Percentiles rank a stretch among this genome's conserved stretches.
Evolutionary conservation across 2,888 invertebrate genomes (phyloP).

Genomic region (Lepidochitona cinerea): DNA sequence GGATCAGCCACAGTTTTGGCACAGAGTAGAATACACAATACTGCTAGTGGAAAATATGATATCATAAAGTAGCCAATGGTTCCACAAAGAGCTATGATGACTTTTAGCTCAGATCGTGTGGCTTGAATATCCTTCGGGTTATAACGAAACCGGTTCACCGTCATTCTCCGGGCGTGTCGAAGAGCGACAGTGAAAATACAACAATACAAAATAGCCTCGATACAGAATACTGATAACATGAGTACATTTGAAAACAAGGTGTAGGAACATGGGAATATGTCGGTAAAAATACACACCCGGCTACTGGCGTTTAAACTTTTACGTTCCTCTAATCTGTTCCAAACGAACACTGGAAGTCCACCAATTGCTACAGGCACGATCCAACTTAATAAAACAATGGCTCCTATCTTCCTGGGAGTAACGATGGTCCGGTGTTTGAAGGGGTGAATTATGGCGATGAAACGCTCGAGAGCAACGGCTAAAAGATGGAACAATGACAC

Average conservation of each 20-base stretch:
- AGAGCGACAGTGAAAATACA: conserved; percentile 3
- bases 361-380: neutral
- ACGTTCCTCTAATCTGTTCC: conserved; percentile 5
- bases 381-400: neutral
- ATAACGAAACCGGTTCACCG: neutral
- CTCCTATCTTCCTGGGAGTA: neutral
- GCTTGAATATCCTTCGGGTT: neutral
- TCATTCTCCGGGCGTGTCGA: neutral
- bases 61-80: conserved; percentile 6
- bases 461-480: neutral
- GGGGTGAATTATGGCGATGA: neutral
- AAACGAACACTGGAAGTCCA: neutral
- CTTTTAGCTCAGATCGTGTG: neutral
- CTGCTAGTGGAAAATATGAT: neutral
- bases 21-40: conserved; percentile 1
- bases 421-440: neutral
- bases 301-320: neutral
- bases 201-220: neutral
- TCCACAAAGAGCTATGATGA: neutral
- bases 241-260: neutral
- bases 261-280: conserved; percentile 3
- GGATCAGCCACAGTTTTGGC: neutral
- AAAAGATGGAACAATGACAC: conserved; percentile 4
- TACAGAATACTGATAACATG: neutral
- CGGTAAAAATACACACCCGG: conserved; percentile 2